phyloP scores from a whole-genome alignment of 2,888 invertebrate genomes.

The Aphidoletes aphidimyza region DNA sequence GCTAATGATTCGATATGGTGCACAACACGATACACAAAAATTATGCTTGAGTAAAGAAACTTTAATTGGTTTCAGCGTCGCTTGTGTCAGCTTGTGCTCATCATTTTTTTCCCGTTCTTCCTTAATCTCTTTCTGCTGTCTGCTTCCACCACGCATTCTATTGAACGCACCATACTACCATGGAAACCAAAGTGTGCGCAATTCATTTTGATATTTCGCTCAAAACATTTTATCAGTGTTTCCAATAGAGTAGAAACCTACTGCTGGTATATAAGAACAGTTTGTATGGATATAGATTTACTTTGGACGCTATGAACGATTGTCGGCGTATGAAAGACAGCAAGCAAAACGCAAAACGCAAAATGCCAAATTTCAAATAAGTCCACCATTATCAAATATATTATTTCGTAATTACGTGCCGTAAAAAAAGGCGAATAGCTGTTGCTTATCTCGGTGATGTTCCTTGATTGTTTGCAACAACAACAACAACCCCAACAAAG shows the following conservation, averaged over 20 bases:
- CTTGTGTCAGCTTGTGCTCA: slow-evolving; percentile 40
- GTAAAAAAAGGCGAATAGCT: not conserved
- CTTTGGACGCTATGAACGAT: not conserved
- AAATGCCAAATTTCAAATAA: not conserved
- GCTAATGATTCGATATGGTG: not conserved
- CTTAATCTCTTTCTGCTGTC: not conserved
- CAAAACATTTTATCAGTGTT: not conserved
- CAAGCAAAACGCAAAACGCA: not conserved
- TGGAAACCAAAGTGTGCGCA: not conserved
- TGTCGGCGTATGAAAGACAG: not conserved
- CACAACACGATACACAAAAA: slow-evolving; percentile 13
- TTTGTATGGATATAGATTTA: not conserved
- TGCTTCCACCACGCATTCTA: not conserved
- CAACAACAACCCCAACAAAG: not conserved
- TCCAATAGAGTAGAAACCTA: not conserved
- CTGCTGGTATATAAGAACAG: not conserved
- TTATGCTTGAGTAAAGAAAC: slow-evolving; percentile 2
- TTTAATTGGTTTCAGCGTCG: slow-evolving; percentile 40
- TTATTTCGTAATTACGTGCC: slow-evolving; percentile 6
- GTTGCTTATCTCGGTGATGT: not conserved
- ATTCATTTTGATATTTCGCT: not conserved
- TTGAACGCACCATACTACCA: no score
- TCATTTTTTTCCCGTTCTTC: not conserved
- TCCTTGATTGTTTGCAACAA: not conserved
- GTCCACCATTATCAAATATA: slow-evolving; percentile 4